These are phyloP conservation scores for Nemopilema nomurai DNA, from an alignment of 30 jellyfish, hydroid and myxozoan species.

Conservation along the genomic window DNA sequence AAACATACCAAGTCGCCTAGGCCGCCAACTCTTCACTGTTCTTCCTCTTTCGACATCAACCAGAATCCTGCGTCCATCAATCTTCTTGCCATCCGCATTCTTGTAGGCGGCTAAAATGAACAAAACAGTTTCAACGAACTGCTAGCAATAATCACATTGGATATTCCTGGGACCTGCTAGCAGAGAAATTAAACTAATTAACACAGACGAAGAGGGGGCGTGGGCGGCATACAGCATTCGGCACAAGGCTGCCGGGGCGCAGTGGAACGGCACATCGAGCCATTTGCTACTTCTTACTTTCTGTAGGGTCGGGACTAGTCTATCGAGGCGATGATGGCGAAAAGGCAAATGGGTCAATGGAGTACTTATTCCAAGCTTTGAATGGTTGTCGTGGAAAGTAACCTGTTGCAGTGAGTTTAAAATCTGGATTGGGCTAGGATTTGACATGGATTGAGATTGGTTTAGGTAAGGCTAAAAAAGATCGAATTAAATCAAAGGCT, in stretches of 20 bases:
- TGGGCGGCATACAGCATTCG: no score
- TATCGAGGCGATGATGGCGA: not conserved
- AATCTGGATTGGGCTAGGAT: not conserved
- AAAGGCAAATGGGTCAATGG: not conserved
- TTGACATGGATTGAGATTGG: not conserved
- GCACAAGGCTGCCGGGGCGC: no score
- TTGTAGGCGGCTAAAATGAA: slow-evolving; percentile 88
- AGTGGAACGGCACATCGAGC: no score
- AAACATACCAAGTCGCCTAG: slow-evolving; percentile 89
- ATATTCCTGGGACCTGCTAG: not conserved
- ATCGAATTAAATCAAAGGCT: not conserved
- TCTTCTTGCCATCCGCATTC: slow-evolving; percentile 97
- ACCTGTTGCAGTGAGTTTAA: not conserved
- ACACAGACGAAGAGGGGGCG: no score
- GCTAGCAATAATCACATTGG: not conserved
- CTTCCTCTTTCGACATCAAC: slow-evolving; percentile 99
- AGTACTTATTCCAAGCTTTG: not conserved
- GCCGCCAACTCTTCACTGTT: slow-evolving; percentile 97
- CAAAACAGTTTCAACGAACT: not conserved
- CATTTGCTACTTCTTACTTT: no score
- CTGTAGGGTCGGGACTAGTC: not conserved
- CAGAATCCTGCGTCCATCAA: slow-evolving; percentile 91
- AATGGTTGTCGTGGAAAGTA: not conserved
- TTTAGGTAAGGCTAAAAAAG: not conserved
- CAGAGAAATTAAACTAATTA: no score